These are phyloP conservation scores for Pogoniulus pusillus DNA, from an alignment of 2,797 vertebrate genomes.

Conservation along the genomic window DNA sequence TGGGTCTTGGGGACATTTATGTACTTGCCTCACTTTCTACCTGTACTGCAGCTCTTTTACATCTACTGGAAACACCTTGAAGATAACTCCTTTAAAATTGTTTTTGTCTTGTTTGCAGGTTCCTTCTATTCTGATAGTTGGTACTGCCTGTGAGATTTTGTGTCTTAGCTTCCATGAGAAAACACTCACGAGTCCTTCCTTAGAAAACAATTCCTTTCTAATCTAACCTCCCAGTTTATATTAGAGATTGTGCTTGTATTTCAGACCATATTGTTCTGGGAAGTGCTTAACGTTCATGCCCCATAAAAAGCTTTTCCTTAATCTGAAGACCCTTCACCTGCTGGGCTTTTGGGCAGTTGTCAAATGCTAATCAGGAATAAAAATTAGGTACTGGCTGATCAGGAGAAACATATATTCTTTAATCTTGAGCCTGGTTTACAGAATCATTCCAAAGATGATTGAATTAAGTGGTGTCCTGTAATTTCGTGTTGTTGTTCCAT, in stretches of 20 bases:
- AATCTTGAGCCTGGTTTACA: not conserved
- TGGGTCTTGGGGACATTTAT: not conserved
- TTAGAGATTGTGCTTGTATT: not conserved
- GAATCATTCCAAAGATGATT: conserved; percentile 21
- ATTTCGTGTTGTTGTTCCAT: conserved; percentile 20
- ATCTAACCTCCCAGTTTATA: not conserved
- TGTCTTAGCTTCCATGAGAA: not conserved
- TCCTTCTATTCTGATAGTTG: not conserved
- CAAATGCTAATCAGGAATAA: not conserved
- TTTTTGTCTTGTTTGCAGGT: not conserved
- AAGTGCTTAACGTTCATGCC: not conserved
- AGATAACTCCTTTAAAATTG: not conserved
- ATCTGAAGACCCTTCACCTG: not conserved
- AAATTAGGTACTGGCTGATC: not conserved
- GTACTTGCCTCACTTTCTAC: not conserved
- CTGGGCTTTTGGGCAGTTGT: not conserved
- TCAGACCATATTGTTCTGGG: not conserved
- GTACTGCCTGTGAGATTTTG: not conserved
- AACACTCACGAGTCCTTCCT: not conserved
- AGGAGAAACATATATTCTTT: not conserved
- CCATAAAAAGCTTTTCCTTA: not conserved
- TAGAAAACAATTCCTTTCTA: not conserved
- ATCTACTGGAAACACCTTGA: not conserved
- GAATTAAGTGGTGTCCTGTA: conserved; percentile 42
- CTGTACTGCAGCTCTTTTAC: not conserved